phyloP scores from a whole-genome alignment of 2,113 vertebrate genomes.

The Kryptolebias marmoratus region DNA sequence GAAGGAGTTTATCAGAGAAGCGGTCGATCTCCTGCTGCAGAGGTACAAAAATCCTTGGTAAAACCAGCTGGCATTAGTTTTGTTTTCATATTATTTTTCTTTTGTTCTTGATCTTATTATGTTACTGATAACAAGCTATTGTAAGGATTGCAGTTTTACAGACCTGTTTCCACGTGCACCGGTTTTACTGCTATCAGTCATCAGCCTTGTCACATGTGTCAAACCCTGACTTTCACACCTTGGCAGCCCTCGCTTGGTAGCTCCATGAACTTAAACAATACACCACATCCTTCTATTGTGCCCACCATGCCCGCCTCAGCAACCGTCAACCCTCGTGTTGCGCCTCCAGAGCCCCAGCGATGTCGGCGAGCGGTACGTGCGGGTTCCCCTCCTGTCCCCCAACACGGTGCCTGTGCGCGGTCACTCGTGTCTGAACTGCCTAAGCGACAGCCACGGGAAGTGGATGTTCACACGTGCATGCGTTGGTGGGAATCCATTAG shows the following conservation, averaged over 20 bases:
- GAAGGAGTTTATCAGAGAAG: background rate
- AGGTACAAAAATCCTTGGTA: constrained; percentile 19
- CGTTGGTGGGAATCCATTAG: constrained; percentile 73
- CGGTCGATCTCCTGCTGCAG: constrained; percentile 1
- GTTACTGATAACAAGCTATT: constrained; percentile 20
- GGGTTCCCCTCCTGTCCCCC: constrained; percentile 67
- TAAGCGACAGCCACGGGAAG: constrained; percentile 51
- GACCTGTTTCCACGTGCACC: constrained; percentile 27
- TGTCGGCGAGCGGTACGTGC: constrained; percentile 38
- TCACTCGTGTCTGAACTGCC: constrained; percentile 55
- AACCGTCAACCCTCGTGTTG: constrained; percentile 10
- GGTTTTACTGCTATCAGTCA: constrained; percentile 56
- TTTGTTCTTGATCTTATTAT: constrained; percentile 33
- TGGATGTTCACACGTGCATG: constrained; percentile 67
- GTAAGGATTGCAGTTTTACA: background rate
- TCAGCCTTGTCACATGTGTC: constrained; percentile 67
- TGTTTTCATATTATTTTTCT: constrained; percentile 14
- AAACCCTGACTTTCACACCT: constrained; percentile 39
- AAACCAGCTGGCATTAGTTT: constrained; percentile 24
- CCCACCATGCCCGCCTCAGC: constrained; percentile 45
- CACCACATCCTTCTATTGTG: constrained; percentile 78
- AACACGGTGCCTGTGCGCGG: constrained; percentile 44
- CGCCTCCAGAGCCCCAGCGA: constrained; percentile 11
- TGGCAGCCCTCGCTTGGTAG: constrained; percentile 38
- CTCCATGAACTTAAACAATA: constrained; percentile 68